These are phyloP conservation scores for Azorinus chamasolen DNA, from an alignment of 2,888 invertebrate genomes.

Conservation along the genomic window DNA sequence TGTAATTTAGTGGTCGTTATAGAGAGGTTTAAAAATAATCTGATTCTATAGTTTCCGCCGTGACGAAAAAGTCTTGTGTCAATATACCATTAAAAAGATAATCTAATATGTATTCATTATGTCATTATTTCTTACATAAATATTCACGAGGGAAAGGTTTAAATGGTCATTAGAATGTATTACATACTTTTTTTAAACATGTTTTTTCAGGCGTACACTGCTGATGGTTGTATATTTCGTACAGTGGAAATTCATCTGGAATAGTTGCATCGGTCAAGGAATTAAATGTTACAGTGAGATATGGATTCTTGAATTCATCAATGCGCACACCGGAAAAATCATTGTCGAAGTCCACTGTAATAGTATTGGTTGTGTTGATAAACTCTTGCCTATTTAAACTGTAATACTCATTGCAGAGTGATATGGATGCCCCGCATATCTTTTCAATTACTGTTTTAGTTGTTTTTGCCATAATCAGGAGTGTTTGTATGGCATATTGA, in stretches of 20 bases:
- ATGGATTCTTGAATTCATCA: constrained; percentile 25
- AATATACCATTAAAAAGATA: too few relatives aligned
- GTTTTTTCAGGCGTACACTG: not conserved
- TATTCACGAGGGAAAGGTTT: too few relatives aligned
- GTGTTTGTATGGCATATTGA: constrained; percentile 55
- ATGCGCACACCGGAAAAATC: constrained; percentile 35
- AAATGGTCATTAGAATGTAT: too few relatives aligned
- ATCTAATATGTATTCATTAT: too few relatives aligned
- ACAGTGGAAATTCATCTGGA: constrained; percentile 12
- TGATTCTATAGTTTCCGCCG: too few relatives aligned
- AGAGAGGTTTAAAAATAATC: too few relatives aligned
- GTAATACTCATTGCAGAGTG: constrained; percentile 18
- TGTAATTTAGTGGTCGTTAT: too few relatives aligned
- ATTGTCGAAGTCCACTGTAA: constrained; percentile 28
- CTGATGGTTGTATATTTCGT: constrained; percentile 54
- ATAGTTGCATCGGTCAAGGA: constrained; percentile 20
- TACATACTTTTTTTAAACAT: too few relatives aligned
- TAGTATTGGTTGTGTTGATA: constrained; percentile 25
- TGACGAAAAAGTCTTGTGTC: too few relatives aligned
- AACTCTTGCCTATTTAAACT: constrained; percentile 20
- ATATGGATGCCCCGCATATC: constrained; percentile 1
- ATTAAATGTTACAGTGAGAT: constrained; percentile 29
- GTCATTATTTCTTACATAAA: too few relatives aligned
- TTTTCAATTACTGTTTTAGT: constrained; percentile 10
- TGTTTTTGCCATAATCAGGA: constrained; percentile 28